phyloP scores from a whole-genome alignment of 2,888 invertebrate genomes.

The Zaprionus bogoriensis region DNA sequence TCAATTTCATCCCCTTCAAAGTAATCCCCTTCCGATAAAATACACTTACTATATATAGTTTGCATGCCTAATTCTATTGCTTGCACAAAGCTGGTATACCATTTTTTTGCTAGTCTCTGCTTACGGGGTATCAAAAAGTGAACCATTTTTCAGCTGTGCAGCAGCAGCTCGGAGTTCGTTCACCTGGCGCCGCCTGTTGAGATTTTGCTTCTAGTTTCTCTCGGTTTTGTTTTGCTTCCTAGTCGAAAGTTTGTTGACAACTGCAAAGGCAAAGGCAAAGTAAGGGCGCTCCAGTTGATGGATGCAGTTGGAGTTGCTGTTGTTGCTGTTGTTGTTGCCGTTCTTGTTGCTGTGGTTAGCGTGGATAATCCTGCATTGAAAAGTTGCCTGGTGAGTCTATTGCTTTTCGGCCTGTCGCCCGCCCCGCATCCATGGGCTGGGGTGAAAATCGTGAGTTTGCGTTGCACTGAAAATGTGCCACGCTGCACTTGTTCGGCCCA shows the following conservation, averaged over 20 bases:
- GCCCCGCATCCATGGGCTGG: slow-evolving; percentile 28
- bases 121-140: too few relatives aligned
- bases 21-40: too few relatives aligned
- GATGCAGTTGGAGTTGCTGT: slow-evolving; percentile 50
- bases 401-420: slow-evolving; percentile 19
- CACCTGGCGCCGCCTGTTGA: slow-evolving; percentile 70
- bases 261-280: slow-evolving; percentile 39
- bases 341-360: slow-evolving; percentile 27
- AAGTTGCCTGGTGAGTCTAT: slow-evolving; percentile 50
- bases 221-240: slow-evolving; percentile 44
- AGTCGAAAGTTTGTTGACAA: slow-evolving; percentile 61
- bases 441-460: slow-evolving; percentile 72
- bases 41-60: too few relatives aligned
- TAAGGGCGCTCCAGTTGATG: slow-evolving; percentile 72
- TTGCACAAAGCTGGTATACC: too few relatives aligned
- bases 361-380: slow-evolving; percentile 71
- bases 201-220: slow-evolving; percentile 46
- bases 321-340: slow-evolving; percentile 19
- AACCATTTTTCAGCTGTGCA: slow-evolving; percentile 51
- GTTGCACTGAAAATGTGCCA: slow-evolving; percentile 66
- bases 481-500: slow-evolving; percentile 66
- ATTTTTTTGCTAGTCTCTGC: too few relatives aligned
- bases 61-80: too few relatives aligned
- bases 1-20: too few relatives aligned
- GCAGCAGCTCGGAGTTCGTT: slow-evolving; percentile 61